Evolutionary conservation across 2,113 vertebrate species (phyloP).

Genomic region (Maccullochella peelii): DNA sequence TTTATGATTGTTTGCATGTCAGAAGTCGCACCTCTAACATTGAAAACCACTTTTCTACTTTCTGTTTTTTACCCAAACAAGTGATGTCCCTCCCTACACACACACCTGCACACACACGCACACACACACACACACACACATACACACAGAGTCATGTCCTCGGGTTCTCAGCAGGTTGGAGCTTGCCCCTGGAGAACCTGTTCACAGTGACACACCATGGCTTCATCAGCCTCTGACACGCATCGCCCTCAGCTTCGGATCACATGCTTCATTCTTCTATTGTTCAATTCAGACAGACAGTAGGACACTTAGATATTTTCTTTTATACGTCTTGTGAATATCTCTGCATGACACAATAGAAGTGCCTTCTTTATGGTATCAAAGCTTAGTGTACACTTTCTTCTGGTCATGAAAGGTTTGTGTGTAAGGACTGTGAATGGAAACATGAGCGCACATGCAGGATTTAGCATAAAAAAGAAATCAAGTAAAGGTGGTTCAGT

Average conservation of each 20-base stretch:
- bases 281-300: slow-evolving; percentile 72
- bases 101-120: slow-evolving; percentile 35
- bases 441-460: slow-evolving; percentile 72
- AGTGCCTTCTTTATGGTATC: slow-evolving; percentile 58
- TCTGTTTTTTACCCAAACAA: slow-evolving; percentile 27
- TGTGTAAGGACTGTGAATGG: slow-evolving; percentile 48
- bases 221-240: slow-evolving; percentile 70
- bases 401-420: slow-evolving; percentile 52
- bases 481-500: slow-evolving; percentile 34
- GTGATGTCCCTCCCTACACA: slow-evolving; percentile 17
- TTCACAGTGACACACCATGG: slow-evolving; percentile 70
- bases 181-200: slow-evolving; percentile 75
- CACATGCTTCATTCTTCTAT: slow-evolving; percentile 65
- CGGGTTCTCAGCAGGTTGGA: slow-evolving; percentile 69
- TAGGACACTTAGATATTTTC: slow-evolving; percentile 68
- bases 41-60: slow-evolving; percentile 40
- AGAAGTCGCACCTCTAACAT: slow-evolving; percentile 55
- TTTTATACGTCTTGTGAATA: slow-evolving; percentile 71
- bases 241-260: slow-evolving; percentile 65
- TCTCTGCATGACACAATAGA: slow-evolving; percentile 62
- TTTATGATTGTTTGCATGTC: slow-evolving; percentile 46
- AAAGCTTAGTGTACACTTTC: slow-evolving; percentile 63
- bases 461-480: slow-evolving; percentile 53
- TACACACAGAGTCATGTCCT: slow-evolving; percentile 41
- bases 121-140: slow-evolving; percentile 46